Percentiles rank a stretch among this genome's conserved stretches.
phyloP scores from a whole-genome alignment of 2,888 invertebrate genomes.

The Fragum fragum region DNA sequence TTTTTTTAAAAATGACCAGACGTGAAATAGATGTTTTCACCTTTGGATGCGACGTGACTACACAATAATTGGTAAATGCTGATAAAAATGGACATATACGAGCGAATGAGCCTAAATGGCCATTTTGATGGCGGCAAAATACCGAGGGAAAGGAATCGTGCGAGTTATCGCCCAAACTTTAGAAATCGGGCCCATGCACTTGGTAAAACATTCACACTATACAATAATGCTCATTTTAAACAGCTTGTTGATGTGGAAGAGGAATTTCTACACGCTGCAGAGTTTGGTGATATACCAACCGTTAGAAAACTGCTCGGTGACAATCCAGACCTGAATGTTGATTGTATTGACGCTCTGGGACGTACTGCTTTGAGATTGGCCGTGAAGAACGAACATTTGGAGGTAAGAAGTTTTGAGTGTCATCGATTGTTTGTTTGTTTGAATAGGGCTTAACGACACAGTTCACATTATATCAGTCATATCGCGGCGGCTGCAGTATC shows the following conservation, averaged over 20 bases:
- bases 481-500: too few relatives aligned
- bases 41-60: too few relatives aligned
- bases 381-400: conserved; percentile 85
- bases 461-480: too few relatives aligned
- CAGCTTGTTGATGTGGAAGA: conserved; percentile 81
- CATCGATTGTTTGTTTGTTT: too few relatives aligned
- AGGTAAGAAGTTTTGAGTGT: conserved; percentile 69
- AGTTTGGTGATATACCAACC: conserved; percentile 84
- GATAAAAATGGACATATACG: conserved; percentile 6
- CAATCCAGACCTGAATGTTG: conserved; percentile 79
- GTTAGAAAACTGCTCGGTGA: conserved; percentile 77
- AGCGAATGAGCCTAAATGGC: conserved; percentile 9
- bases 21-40: too few relatives aligned
- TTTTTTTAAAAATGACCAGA: too few relatives aligned
- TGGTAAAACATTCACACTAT: conserved; percentile 20
- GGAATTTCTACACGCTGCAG: conserved; percentile 84
- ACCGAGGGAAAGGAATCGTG: not conserved
- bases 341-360: conserved; percentile 84
- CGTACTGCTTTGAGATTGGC: conserved; percentile 84
- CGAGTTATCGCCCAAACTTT: not conserved
- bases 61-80: too few relatives aligned
- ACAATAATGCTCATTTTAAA: conserved; percentile 37
- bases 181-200: conserved; percentile 4
- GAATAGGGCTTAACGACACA: too few relatives aligned
- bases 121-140: not conserved